Conservation (phyloP, 1,140 invertebrate genomes). For the Brachionus asplanchnoidis region DNA sequence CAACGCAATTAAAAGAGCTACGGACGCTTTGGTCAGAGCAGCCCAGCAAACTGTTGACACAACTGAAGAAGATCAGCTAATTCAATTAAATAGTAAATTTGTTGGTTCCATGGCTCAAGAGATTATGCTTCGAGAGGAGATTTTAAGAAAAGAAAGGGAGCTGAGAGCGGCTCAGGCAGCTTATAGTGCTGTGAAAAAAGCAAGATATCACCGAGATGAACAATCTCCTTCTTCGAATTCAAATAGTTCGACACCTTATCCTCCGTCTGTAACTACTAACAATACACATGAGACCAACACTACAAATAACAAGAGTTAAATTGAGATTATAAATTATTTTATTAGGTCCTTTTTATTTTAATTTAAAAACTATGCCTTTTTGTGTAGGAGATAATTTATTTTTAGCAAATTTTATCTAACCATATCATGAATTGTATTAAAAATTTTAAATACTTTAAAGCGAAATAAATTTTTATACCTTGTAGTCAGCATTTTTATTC, state of each 20-base stretch:
- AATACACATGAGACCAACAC: slow-evolving; percentile 2
- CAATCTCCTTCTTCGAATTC: background rate
- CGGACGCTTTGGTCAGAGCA: slow-evolving; percentile 87
- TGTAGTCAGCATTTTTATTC: background rate
- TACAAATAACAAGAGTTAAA: background rate
- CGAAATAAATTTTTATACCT: background rate
- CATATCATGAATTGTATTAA: background rate
- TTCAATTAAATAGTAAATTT: slow-evolving; percentile 82
- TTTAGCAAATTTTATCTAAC: background rate
- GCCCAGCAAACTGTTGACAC: slow-evolving; percentile 84
- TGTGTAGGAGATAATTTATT: background rate
- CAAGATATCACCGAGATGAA: slow-evolving; percentile 32
- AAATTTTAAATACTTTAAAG: background rate
- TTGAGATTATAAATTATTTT: background rate
- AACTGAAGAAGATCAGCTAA: slow-evolving; percentile 75
- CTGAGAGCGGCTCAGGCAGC: slow-evolving; percentile 77
- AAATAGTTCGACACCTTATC: background rate
- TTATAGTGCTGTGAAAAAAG: slow-evolving; percentile 40
- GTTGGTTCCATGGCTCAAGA: slow-evolving; percentile 69
- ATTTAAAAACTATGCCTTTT: background rate
- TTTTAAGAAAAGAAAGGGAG: slow-evolving; percentile 85
- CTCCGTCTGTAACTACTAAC: background rate
- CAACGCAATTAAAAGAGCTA: slow-evolving; percentile 93
- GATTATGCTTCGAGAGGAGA: slow-evolving; percentile 64
- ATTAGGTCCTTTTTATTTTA: slow-evolving; percentile 10